Evolutionary conservation across 2,797 vertebrate genomes (phyloP).

Genomic region (Aythya fuligula): DNA sequence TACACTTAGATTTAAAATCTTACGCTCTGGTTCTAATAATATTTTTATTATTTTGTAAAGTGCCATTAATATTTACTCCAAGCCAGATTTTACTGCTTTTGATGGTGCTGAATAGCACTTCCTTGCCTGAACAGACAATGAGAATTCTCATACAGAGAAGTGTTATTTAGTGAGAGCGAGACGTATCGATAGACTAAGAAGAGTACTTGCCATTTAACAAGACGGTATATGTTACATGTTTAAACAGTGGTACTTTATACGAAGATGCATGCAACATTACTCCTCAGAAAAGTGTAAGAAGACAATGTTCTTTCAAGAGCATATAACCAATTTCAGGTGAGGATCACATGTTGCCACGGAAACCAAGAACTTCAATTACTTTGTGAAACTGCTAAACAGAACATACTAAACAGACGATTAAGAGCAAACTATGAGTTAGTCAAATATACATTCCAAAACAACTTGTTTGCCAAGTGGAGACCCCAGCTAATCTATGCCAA

Average conservation of each 20-base stretch:
- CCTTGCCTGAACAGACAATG: not conserved
- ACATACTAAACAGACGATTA: not conserved
- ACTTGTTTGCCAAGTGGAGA: not conserved
- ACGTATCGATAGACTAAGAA: not conserved
- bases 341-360: not conserved
- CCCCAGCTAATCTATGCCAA: not conserved
- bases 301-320: not conserved
- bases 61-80: not conserved
- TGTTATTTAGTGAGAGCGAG: not conserved
- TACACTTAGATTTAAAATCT: not conserved
- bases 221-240: not conserved
- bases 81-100: not conserved
- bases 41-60: not conserved
- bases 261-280: not conserved
- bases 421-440: not conserved
- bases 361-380: not conserved
- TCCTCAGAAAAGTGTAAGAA: not conserved
- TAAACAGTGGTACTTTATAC: not conserved
- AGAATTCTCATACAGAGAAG: not conserved
- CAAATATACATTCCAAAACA: not conserved
- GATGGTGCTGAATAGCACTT: not conserved
- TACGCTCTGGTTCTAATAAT: not conserved
- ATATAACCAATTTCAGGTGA: not conserved
- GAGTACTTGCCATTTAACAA: not conserved
- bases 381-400: not conserved